Conservation (phyloP, 2,113 vertebrate genomes). For the Orycteropus afer region DNA sequence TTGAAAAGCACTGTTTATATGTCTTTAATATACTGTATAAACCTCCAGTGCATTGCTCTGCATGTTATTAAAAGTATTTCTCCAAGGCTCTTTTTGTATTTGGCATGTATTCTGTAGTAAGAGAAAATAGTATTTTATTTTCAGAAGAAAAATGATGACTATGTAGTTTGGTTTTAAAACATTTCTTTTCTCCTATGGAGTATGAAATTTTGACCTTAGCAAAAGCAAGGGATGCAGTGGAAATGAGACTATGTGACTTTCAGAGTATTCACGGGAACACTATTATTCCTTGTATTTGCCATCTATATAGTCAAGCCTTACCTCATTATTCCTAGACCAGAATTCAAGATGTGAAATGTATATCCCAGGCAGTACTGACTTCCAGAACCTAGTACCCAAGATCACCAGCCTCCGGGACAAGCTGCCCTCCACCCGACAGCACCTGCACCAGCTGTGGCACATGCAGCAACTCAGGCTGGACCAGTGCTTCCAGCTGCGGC, state of each 20-base stretch:
- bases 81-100: slow-evolving; percentile 25
- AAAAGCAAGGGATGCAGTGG: slow-evolving; percentile 39
- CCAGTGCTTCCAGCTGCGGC: slow-evolving; percentile 98
- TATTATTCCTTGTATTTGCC: slow-evolving; percentile 1
- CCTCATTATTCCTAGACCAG: slow-evolving; percentile 33
- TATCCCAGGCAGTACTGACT: slow-evolving; percentile 98
- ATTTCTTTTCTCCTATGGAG: slow-evolving; percentile 41
- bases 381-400: slow-evolving; percentile 98
- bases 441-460: slow-evolving; percentile 99
- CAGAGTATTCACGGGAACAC: slow-evolving; percentile 58
- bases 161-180: slow-evolving; percentile 69
- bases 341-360: slow-evolving; percentile 64
- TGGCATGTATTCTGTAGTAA: slow-evolving; percentile 47
- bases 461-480: slow-evolving; percentile 97
- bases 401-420: slow-evolving; percentile 98
- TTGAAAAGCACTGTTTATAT: slow-evolving; percentile 2
- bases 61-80: slow-evolving; percentile 53
- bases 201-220: slow-evolving; percentile 45
- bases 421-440: slow-evolving; percentile 96
- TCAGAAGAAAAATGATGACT: slow-evolving; percentile 68
- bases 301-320: not conserved
- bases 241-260: slow-evolving; percentile 61
- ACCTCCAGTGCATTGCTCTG: slow-evolving; percentile 47
- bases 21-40: slow-evolving; percentile 45
- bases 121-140: slow-evolving; percentile 62